Percentiles rank a stretch among this genome's conserved stretches.
Conservation (phyloP, 2,113 vertebrate genomes). For the Xiphophorus maculatus region DNA sequence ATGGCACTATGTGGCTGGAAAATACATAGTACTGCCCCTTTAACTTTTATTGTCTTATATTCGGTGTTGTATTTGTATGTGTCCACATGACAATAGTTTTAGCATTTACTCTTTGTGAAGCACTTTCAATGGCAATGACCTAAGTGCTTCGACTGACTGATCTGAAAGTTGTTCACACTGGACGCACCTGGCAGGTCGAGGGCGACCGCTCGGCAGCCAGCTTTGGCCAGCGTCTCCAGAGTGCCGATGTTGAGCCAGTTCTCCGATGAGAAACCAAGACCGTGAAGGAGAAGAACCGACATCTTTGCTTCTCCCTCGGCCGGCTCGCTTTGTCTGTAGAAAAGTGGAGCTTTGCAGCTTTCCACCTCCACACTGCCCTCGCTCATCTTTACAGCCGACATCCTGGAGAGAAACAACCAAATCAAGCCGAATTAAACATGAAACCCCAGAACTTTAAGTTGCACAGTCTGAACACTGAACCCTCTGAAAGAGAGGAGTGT, state of each 20-base stretch:
- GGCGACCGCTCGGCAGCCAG: conserved; percentile 87
- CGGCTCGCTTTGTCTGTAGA: conserved; percentile 84
- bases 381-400: conserved; percentile 75
- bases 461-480: not conserved
- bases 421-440: not conserved
- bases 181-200: conserved; percentile 91
- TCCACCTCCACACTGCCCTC: conserved; percentile 79
- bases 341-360: conserved; percentile 82
- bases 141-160: not conserved
- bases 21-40: too few relatives aligned
- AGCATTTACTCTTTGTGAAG: not conserved
- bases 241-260: conserved; percentile 90
- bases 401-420: conserved; percentile 54
- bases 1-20: too few relatives aligned
- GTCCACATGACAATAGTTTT: not conserved
- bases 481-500: not conserved
- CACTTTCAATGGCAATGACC: too few relatives aligned
- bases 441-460: not conserved
- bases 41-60: not conserved
- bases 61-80: not conserved
- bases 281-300: conserved; percentile 89
- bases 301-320: conserved; percentile 51
- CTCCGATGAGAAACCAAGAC: conserved; percentile 92
- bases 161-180: not conserved
- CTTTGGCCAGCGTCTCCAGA: conserved; percentile 83